A percentile compares a stretch with the other conserved stretches of the same genome.
phyloP scores from a whole-genome alignment of 2,888 invertebrate species.

The Arctia plantaginis region DNA sequence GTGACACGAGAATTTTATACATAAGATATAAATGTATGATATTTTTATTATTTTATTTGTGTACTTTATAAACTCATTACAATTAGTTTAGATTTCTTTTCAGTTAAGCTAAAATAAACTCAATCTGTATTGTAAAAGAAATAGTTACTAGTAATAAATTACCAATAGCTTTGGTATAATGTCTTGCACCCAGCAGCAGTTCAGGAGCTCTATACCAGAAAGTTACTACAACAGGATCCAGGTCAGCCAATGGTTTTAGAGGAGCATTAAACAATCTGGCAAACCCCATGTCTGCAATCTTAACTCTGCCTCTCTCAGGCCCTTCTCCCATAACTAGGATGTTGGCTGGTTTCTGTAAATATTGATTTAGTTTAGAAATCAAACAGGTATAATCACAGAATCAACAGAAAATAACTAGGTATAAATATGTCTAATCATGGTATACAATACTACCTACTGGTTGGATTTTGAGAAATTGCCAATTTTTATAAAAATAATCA shows the following conservation, averaged over 20 bases:
- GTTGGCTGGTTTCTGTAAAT: constrained; percentile 96
- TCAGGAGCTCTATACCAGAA: constrained; percentile 99
- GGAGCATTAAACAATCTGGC: constrained; percentile 99
- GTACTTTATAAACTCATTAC: neutral
- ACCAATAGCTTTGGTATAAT: constrained; percentile 99
- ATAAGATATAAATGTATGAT: neutral
- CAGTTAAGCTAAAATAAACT: neutral
- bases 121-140: neutral
- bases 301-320: constrained; percentile 97
- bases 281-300: constrained; percentile 99
- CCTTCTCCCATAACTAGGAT: constrained; percentile 99
- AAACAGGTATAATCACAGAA: neutral
- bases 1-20: too few relatives aligned
- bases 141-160: constrained; percentile 38
- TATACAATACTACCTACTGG: too few relatives aligned
- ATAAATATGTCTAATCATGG: too few relatives aligned
- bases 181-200: constrained; percentile 96
- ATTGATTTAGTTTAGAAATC: neutral
- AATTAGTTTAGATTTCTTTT: neutral
- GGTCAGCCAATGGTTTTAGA: constrained; percentile 97
- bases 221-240: constrained; percentile 99
- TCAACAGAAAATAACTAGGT: neutral
- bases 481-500: too few relatives aligned
- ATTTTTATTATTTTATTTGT: too few relatives aligned
- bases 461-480: too few relatives aligned